Percentiles rank a stretch among this genome's conserved stretches.
Evolutionary conservation across 2,113 vertebrate species (phyloP).

Genomic region (Hiodon alosoides): DNA sequence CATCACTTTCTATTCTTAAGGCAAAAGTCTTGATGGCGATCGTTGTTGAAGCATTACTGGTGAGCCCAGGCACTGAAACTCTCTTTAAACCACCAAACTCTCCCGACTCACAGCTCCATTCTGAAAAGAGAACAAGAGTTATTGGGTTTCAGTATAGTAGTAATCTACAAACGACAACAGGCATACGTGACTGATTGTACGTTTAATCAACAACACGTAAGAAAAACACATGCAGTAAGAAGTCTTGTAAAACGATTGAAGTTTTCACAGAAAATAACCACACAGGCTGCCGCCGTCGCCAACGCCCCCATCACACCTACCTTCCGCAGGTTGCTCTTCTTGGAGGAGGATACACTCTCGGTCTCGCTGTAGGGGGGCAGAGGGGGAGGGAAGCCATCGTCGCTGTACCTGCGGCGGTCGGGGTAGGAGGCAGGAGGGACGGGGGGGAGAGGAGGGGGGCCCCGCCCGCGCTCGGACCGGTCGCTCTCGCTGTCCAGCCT

Average conservation of each 20-base stretch:
- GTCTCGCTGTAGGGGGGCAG: slow-evolving; percentile 71
- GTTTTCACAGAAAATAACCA: no score
- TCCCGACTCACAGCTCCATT: slow-evolving; percentile 80
- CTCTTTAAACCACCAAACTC: slow-evolving; percentile 76
- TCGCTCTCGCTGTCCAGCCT: slow-evolving; percentile 61
- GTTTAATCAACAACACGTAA: no score
- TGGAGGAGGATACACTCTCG: slow-evolving; percentile 69
- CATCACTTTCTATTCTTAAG: no score
- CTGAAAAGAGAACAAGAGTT: slow-evolving; percentile 51
- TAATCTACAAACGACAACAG: background rate
- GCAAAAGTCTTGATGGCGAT: no score
- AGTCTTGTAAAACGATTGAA: no score
- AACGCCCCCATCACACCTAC: slow-evolving; percentile 39
- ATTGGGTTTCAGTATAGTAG: background rate
- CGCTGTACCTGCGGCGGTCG: slow-evolving; percentile 31
- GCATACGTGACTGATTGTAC: no score
- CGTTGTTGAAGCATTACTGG: no score
- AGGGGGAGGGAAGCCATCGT: slow-evolving; percentile 47
- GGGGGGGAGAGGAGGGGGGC: slow-evolving; percentile 57
- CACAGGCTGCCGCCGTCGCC: no score
- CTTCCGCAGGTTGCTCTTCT: slow-evolving; percentile 73
- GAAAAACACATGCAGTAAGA: no score
- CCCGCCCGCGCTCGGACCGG: slow-evolving; percentile 49
- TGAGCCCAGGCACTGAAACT: background rate
- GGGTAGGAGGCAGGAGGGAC: slow-evolving; percentile 51